Evolutionary conservation across 2,797 vertebrate genomes (phyloP), one percentile per base, ranked within the genome.

Genomic region (Sebastes jordani): DNA sequence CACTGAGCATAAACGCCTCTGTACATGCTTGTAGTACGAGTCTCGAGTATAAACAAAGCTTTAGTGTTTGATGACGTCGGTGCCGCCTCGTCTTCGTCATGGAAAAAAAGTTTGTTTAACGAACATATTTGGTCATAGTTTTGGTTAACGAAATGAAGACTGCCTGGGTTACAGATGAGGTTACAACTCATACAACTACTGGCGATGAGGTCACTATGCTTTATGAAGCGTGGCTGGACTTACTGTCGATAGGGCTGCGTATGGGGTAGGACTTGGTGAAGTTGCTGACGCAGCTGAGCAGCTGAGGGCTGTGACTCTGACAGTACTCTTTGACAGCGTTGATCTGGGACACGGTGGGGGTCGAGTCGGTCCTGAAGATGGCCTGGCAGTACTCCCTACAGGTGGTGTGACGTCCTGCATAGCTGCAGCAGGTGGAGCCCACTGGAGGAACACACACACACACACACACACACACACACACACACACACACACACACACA

Each of bases 311-410:
- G 89, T 98, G 95, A 56, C 96, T 97, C 25, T 97, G 97, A 90
- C 98, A 99, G 86, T 98, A 99, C 78, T 96, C 98, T 89, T 96
- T 97, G 86, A 99, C 97, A 1, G 98, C 96, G 83, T 95, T 98
- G 91, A 99, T 99, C 92, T 99, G 99, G 49, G 98, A 99, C 30
- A 97, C 95, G 1, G 97, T 98, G 74, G 98, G 99, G 54, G 98
- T 98, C 1, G 98, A 98, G 93, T 99, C 99, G 2, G 98, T 99
- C 84, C 98, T 96, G 93, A 99, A 99, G 94, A 99, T 99, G 76
- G 98, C 99, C 93, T 99, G 98, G 87, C 99, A 99, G 88, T 98
- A 99, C 76, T 99, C 98, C 52, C 98, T 94, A 79, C 98, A 99
- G 94, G 97, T 98, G 11, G 99, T 99, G 88, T 99, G 98, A 80